phyloP scores from a whole-genome alignment of 2,888 invertebrate genomes.

The Drosophila emarginata region DNA sequence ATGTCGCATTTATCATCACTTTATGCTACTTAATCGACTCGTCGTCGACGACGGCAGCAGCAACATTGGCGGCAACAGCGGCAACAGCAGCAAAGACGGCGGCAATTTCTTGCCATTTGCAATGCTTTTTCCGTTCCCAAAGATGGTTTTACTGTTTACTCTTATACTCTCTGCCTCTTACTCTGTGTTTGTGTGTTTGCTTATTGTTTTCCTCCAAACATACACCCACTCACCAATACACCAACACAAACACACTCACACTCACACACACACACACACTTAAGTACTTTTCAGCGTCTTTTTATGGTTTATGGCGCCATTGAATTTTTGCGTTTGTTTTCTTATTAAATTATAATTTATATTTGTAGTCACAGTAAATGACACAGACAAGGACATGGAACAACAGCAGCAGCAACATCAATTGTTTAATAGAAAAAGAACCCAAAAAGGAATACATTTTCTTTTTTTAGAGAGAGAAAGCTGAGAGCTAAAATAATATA shows the following conservation, averaged over 20 bases:
- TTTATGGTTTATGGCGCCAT: slow-evolving; percentile 78
- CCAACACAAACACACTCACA: slow-evolving; percentile 24
- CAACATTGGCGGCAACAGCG: not conserved
- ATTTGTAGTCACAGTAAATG: slow-evolving; percentile 52
- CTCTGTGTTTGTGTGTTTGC: slow-evolving; percentile 35
- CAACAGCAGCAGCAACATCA: slow-evolving; percentile 50
- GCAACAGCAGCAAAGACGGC: slow-evolving; percentile 3
- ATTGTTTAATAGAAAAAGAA: slow-evolving; percentile 66
- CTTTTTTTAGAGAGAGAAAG: slow-evolving; percentile 7
- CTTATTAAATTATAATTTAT: slow-evolving; percentile 79
- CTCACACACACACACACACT: slow-evolving; percentile 22
- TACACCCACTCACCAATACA: slow-evolving; percentile 21
- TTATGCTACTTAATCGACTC: slow-evolving; percentile 79
- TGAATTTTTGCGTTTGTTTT: slow-evolving; percentile 73
- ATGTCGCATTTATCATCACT: slow-evolving; percentile 79
- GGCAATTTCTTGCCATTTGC: slow-evolving; percentile 42
- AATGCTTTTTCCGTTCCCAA: slow-evolving; percentile 41
- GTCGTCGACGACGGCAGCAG: slow-evolving; percentile 29
- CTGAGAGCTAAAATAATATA: not conserved
- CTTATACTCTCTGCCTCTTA: not conserved
- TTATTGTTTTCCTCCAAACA: slow-evolving; percentile 65
- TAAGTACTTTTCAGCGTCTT: slow-evolving; percentile 73
- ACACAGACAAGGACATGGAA: slow-evolving; percentile 24
- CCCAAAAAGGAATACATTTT: slow-evolving; percentile 27
- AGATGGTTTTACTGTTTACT: slow-evolving; percentile 71